Percentiles rank a stretch among this genome's conserved stretches.
Conservation (phyloP, 2,113 vertebrate genomes). For the Arvicanthis niloticus region DNA sequence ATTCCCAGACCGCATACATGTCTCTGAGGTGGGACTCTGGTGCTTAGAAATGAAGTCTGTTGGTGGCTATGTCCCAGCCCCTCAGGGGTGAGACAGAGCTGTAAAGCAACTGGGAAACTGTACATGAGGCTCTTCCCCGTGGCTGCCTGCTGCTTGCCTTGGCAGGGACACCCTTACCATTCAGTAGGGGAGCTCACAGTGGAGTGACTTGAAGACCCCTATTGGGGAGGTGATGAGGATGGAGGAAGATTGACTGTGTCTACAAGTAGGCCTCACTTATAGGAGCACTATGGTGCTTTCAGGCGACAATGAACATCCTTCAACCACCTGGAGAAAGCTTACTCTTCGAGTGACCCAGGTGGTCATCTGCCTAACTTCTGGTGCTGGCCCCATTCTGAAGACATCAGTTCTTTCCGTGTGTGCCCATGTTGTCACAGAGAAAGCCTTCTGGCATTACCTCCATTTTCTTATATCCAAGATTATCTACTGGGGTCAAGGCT, state of each 20-base stretch:
- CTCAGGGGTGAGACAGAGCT: background rate
- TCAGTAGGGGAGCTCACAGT: background rate
- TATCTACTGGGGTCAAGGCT: background rate
- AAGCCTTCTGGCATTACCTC: background rate
- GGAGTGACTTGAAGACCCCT: background rate
- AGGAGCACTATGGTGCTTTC: background rate
- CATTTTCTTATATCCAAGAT: background rate
- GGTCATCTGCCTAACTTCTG: background rate
- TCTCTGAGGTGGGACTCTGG: background rate
- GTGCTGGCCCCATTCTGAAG: background rate
- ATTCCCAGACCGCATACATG: background rate
- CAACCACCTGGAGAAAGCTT: background rate
- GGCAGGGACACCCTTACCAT: background rate
- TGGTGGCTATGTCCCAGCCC: background rate
- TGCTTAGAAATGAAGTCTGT: background rate
- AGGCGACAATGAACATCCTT: background rate
- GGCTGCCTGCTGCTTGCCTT: background rate
- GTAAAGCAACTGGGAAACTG: background rate
- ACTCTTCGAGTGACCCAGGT: background rate
- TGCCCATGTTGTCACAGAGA: background rate
- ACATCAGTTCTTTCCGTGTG: background rate
- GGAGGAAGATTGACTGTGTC: background rate
- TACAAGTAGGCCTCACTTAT: background rate
- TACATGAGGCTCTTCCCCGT: background rate
- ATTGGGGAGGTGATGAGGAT: background rate